Base-by-base conservation (phyloP, 2,113 vertebrate species). In the Vombatus ursinus region DNA sequence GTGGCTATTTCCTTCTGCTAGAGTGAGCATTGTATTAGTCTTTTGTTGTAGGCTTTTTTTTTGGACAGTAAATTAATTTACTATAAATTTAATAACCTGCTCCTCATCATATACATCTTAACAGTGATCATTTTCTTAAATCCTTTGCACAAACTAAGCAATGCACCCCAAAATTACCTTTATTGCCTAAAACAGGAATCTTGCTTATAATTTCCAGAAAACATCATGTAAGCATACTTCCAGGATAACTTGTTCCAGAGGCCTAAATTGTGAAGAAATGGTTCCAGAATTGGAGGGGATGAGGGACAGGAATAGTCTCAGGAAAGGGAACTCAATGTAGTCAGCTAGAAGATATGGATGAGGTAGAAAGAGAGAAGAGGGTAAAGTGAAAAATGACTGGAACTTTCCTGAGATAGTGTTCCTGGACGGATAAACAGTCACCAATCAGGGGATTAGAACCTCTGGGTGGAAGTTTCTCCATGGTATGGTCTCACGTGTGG, bases 1-100 rank as follows among this genome's bases (percentile, higher is more conserved):
- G 97, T 97, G 92, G 94, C 26, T 94, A 48, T 48, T 94, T 97
- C 93, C 91, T 61, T 94, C 97, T 92, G 54, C 91, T 92, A 91
- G 68, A 44, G n/a, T 84, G n/a, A 44, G n/a, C 16, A 44, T 44
- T 44, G 68, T n/a, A 37, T 44, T 84, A 84, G 37, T 44, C 68
- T 84, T 84, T 84, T 84, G 68, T 84, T 84, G n/a, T 44, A 44
- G 68, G 10, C 1, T 11, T 44, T 84, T 84, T 84, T 84, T 61
- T 61, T 68, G 9, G 19, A 84, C 16, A 44, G 19, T 84, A 44
- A 23, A 22, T 84, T 22, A 84, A 84, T 84, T 84, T 84, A 44
- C 19, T 84, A 44, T 84, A 84, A 84, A 8, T 44, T 84, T 84
- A 84, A 84, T 84, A 44, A 44, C 19, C 68, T 22, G 19, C 22